Evolutionary conservation across 1,140 invertebrate genomes (phyloP), one percentile per base, ranked within the genome.

Genomic region (Scaptomyza graminum): DNA sequence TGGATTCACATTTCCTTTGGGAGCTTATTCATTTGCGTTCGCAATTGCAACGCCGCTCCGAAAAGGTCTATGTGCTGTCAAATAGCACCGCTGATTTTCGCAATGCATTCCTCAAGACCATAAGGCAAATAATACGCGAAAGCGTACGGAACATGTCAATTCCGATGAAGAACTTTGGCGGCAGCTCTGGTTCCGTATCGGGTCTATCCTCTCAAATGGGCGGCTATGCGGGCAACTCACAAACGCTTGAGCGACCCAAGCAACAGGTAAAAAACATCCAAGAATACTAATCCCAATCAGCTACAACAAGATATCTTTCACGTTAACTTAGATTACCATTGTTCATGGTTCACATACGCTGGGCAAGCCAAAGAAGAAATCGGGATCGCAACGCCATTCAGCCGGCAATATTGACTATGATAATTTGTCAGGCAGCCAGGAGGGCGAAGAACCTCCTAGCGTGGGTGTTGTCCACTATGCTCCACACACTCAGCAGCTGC

Each of bases 41-140:
- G 91, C 97, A 98, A 92, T 94, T 97, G 61, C 97, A 98, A 90
- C 95, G 97, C 63, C 94, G 98, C 76, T 98, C 97, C 12, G 98
- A 99, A 92, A 99, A 99, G 93, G 96, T 99, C 68, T 99, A 99
- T 91, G 97, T 99, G 74, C 94, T 99, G 68, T 98, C 97, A 8
- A 99, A 99, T 93, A 98, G 97, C 92, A 98, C 98, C 28, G 95
- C 95, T 56, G 98, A 99, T 91, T 98, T 98, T 92, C 95, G 98
- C 77, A 98, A 98, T 92, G 97, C 97, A 74, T 99, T 99, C 93
- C 94, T 99, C 72, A 98, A 97, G 92, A 98, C 97, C 49, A 99
- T 99, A 76, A 94, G 98, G 55, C 97, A 99, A 93, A 99, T 98
- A 44, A 99, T 99, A 69, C 94, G 98, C 61, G 98, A 99, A 92